Base-by-base conservation (phyloP, 2,797 vertebrate genomes). In the Epinephelus awoara region DNA sequence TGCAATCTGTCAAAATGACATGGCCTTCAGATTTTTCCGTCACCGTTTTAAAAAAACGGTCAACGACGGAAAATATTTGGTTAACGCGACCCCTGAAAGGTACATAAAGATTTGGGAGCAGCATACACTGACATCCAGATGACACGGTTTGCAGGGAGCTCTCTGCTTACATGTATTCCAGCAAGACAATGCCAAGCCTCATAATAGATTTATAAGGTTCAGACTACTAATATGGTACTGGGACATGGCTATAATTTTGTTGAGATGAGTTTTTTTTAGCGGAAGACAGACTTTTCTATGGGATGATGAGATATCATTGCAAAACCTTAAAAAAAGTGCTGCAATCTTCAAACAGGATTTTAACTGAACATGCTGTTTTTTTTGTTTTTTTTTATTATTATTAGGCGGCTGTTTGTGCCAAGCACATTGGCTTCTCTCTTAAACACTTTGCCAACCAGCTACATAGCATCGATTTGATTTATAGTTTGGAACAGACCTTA, bases 401-500 rank as follows among this genome's bases (percentile, higher is more conserved):
- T 67, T 29, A 21, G 29, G 12, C 8, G 34, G 72, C 47, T 58
- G 51, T 34, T 54, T 57, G 40, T 50, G 74, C 42, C 44, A 46
- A 42, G 56, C 17, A 57, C 51, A 66, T 42, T 49, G 29, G 38
- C 50, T 44, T 79, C 38, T 77, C 34, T 50, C 17, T 34, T 12
- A 23, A 52, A 54, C 12, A 19, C 2, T 77, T 55, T 67, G 40
- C 64, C 71, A 72, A 54, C 17, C 46, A 40, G 49, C 76, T n/a
- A 29, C 42, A 55, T 40, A 77, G 57, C 55, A 58, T 59, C 40
- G 18, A 62, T 65, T 34, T 89, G 78, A 90, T 77, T 85, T 81
- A 86, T 70, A 23, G 46, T 58, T 40, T 6, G 64, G 68, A 55
- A 63, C 40, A 34, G 44, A 55, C 34, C 44, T 62, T 11, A 58